Evolutionary conservation across 2,797 vertebrate species (phyloP).

Genomic region (Gastrophryne carolinensis): DNA sequence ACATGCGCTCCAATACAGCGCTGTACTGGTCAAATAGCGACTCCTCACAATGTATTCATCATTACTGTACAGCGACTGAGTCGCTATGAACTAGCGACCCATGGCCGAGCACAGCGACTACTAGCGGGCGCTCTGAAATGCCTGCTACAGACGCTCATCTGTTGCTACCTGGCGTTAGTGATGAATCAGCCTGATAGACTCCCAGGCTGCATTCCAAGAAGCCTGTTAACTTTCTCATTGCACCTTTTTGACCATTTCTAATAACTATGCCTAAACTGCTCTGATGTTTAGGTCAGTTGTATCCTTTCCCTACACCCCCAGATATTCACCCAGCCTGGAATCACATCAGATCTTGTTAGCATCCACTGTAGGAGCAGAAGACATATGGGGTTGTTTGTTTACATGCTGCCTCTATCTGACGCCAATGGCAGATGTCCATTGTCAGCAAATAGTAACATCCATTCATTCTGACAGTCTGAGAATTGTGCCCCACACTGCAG

Average conservation of each 20-base stretch:
- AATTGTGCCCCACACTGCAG: slow-evolving; percentile 1
- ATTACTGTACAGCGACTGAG: too few species aligned
- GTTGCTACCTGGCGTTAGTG: too few species aligned
- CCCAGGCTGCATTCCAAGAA: background rate
- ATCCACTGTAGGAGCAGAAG: slow-evolving; percentile 9
- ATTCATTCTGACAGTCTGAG: slow-evolving; percentile 34
- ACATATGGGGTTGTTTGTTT: slow-evolving; percentile 19
- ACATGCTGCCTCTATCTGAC: slow-evolving; percentile 26
- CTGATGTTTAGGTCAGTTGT: background rate
- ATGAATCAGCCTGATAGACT: too few species aligned
- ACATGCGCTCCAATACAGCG: too few species aligned
- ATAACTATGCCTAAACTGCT: background rate
- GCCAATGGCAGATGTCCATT: slow-evolving; percentile 40
- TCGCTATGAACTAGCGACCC: too few species aligned
- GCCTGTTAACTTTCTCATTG: background rate
- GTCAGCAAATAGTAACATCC: slow-evolving; percentile 28
- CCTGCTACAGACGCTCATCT: too few species aligned
- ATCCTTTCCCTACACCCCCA: background rate
- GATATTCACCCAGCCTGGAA: background rate
- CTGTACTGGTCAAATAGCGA: too few species aligned
- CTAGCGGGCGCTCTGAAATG: too few species aligned
- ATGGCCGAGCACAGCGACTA: too few species aligned
- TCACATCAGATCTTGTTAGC: slow-evolving; percentile 31
- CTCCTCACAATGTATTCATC: too few species aligned
- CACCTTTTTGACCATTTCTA: background rate